Conservation (phyloP, 2,888 invertebrate species). For the Drosophila anceps region DNA sequence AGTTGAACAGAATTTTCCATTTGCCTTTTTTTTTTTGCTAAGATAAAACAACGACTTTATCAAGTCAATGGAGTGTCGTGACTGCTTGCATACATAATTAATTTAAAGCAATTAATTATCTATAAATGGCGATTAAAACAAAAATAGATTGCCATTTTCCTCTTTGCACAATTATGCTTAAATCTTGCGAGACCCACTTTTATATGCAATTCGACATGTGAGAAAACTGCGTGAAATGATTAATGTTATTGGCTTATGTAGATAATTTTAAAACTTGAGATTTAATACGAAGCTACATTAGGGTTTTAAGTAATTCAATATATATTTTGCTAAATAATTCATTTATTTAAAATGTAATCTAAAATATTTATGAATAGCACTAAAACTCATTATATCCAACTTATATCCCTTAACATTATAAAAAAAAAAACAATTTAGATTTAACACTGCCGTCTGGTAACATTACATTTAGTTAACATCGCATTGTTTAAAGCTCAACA, state of each 20-base stretch:
- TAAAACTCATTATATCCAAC: not conserved
- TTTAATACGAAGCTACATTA: not conserved
- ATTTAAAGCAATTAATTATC: slow-evolving; percentile 35
- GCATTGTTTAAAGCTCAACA: not conserved
- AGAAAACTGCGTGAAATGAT: not conserved
- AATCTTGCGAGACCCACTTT: not conserved
- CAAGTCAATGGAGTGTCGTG: slow-evolving; percentile 21
- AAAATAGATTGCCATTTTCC: slow-evolving; percentile 24
- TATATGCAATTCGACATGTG: not conserved
- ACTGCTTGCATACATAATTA: slow-evolving; percentile 43
- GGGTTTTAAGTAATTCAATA: not conserved
- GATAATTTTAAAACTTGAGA: not conserved
- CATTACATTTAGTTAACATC: not conserved
- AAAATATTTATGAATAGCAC: too few relatives aligned
- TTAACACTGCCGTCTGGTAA: too few relatives aligned
- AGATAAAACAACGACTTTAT: slow-evolving; percentile 29
- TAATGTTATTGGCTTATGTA: not conserved
- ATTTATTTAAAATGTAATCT: not conserved
- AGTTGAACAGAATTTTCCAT: slow-evolving; percentile 18
- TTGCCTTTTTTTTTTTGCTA: slow-evolving; percentile 8
- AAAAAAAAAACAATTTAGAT: too few relatives aligned
- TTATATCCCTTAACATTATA: too few relatives aligned
- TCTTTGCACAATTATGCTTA: not conserved
- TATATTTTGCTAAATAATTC: not conserved
- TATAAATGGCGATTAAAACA: slow-evolving; percentile 17